phyloP scores from a whole-genome alignment of 1,140 invertebrate genomes.

The Ganaspis sp. region DNA sequence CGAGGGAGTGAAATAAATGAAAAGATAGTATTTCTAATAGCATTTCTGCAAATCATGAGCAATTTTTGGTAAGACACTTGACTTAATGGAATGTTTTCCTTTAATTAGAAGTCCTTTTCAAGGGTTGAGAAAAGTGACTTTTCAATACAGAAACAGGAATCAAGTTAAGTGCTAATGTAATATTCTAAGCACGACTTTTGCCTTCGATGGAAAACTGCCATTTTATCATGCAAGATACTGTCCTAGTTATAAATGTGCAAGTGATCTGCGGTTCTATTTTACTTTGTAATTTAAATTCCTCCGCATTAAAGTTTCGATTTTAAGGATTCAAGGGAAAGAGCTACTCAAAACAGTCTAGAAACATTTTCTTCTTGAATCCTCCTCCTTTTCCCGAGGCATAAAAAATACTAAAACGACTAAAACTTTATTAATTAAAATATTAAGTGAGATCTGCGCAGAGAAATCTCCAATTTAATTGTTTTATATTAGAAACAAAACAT shows the following conservation, averaged over 20 bases:
- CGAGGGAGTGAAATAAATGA: too few species aligned
- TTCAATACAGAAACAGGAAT: background rate
- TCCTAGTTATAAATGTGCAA: slow-evolving; percentile 12
- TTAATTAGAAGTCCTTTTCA: slow-evolving; percentile 6
- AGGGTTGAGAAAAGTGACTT: background rate
- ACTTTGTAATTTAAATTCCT: slow-evolving; percentile 23
- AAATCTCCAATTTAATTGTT: too few species aligned
- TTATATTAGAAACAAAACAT: too few species aligned
- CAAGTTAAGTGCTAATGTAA: slow-evolving; percentile 1
- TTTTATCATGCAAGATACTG: slow-evolving; percentile 26
- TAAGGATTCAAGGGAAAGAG: background rate
- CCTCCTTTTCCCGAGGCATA: background rate
- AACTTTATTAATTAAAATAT: background rate
- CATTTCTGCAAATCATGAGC: background rate
- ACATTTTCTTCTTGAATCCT: background rate
- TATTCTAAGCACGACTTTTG: slow-evolving; percentile 19
- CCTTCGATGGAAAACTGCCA: slow-evolving; percentile 12
- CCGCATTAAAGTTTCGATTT: slow-evolving; percentile 14
- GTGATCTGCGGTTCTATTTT: slow-evolving; percentile 7
- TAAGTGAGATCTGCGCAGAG: too few species aligned
- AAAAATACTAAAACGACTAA: background rate
- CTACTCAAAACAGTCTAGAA: background rate
- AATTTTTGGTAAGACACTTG: background rate
- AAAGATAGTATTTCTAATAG: background rate
- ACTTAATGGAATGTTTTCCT: background rate